A percentile compares a stretch with the other conserved stretches of the same genome.
phyloP scores from a whole-genome alignment of 2,888 invertebrate species.

The Pogonocherus hispidulus region DNA sequence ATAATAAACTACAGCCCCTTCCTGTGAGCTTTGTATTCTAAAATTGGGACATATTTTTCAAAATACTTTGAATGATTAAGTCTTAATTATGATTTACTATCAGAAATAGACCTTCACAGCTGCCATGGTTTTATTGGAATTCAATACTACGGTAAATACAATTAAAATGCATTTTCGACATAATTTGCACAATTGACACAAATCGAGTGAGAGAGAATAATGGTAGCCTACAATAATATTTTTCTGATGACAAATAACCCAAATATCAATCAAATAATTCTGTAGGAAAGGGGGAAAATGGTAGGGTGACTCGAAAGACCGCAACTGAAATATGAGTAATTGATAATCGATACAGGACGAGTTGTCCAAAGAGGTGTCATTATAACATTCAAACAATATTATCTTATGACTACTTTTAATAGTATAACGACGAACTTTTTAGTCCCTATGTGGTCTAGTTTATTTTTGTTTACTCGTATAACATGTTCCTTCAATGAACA shows the following conservation, averaged over 20 bases:
- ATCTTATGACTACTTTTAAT: constrained; percentile 46
- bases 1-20: too few relatives aligned
- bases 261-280: constrained; percentile 58
- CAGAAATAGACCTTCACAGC: too few relatives aligned
- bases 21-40: too few relatives aligned
- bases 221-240: constrained; percentile 45
- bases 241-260: constrained; percentile 57
- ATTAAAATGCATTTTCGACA: not conserved
- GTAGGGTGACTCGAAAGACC: constrained; percentile 54
- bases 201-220: constrained; percentile 16
- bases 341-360: constrained; percentile 66
- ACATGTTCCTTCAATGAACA: too few relatives aligned
- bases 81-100: too few relatives aligned
- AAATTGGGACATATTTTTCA: too few relatives aligned
- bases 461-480: not conserved
- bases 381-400: constrained; percentile 61
- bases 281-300: constrained; percentile 45
- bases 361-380: constrained; percentile 61
- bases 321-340: constrained; percentile 65
- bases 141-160: not conserved
- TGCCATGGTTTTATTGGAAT: too few relatives aligned
- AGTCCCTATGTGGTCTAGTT: not conserved
- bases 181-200: constrained; percentile 26
- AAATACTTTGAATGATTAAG: too few relatives aligned
- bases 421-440: constrained; percentile 35